These are phyloP conservation scores for Benitochromis conjunctus DNA, from an alignment of 2,113 vertebrate species.

Conservation along the genomic window DNA sequence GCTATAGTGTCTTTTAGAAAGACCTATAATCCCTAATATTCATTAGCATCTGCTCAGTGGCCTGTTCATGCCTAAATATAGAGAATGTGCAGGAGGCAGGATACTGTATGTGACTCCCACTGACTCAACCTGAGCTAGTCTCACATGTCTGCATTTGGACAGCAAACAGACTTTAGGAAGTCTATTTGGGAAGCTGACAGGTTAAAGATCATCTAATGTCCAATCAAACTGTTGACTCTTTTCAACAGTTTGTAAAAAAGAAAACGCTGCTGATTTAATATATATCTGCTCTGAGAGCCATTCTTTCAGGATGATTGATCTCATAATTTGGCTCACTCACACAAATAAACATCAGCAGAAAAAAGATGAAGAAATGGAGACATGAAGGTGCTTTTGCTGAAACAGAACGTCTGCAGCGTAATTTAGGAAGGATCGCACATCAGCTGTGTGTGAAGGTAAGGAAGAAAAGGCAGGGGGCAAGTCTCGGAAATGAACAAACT, in stretches of 20 bases:
- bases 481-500: not conserved
- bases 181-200: not conserved
- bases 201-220: not conserved
- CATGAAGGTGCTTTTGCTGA: not conserved
- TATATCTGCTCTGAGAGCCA: not conserved
- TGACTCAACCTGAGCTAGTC: rapidly evolving
- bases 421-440: not conserved
- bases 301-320: not conserved
- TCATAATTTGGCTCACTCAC: not conserved
- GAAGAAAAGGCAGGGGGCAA: not conserved
- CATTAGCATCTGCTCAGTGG: not conserved
- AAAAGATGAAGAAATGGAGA: not conserved
- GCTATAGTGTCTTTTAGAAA: not conserved
- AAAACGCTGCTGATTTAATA: not conserved
- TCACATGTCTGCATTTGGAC: not conserved
- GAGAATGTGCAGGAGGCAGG: not conserved
- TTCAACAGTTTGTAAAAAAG: not conserved
- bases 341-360: too few species aligned
- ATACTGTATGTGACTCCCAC: not conserved
- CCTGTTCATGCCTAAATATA: not conserved
- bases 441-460: not conserved
- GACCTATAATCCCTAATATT: not conserved
- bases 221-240: not conserved
- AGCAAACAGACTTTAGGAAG: not conserved
- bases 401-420: not conserved